Percentiles rank a stretch among this genome's conserved stretches.
phyloP scores from a whole-genome alignment of 1,140 invertebrate species.

The Mactra quadrangularis region DNA sequence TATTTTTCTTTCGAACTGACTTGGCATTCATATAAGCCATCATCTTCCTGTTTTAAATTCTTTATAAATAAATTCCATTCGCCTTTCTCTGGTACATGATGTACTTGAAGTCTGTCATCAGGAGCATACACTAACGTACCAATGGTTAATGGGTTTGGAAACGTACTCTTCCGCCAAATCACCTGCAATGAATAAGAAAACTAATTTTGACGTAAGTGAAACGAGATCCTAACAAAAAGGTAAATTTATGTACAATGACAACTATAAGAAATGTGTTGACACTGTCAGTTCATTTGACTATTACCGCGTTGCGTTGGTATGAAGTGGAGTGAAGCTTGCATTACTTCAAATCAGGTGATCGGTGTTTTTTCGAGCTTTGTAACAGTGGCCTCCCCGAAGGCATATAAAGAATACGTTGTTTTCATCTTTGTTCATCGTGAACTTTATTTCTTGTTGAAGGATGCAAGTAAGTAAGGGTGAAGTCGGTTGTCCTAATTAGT shows the following conservation, averaged over 20 bases:
- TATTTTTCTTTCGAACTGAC: conserved; percentile 68
- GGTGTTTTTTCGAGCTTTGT: too few species aligned
- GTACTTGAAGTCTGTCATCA: conserved; percentile 57
- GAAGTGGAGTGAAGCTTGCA: too few species aligned
- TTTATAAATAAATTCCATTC: conserved; percentile 74
- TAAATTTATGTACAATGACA: neutral
- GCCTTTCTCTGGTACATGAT: conserved; percentile 56
- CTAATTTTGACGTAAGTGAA: neutral
- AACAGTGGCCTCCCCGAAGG: too few species aligned
- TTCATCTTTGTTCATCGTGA: too few species aligned
- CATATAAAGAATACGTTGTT: too few species aligned
- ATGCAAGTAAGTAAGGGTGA: too few species aligned
- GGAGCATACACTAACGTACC: conserved; percentile 64
- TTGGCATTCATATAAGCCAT: conserved; percentile 76
- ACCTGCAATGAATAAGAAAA: conserved; percentile 57
- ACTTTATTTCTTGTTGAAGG: too few species aligned
- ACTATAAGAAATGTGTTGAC: neutral
- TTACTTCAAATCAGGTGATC: too few species aligned
- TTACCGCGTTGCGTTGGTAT: too few species aligned
- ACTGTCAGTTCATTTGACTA: neutral
- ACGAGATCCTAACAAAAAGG: neutral
- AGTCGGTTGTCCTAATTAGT: too few species aligned
- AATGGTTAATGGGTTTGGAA: conserved; percentile 66
- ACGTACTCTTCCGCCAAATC: conserved; percentile 68
- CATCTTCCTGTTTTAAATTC: conserved; percentile 64